Evolutionary conservation across 2,888 invertebrate genomes (phyloP).

Genomic region (Acholoe squamosa): DNA sequence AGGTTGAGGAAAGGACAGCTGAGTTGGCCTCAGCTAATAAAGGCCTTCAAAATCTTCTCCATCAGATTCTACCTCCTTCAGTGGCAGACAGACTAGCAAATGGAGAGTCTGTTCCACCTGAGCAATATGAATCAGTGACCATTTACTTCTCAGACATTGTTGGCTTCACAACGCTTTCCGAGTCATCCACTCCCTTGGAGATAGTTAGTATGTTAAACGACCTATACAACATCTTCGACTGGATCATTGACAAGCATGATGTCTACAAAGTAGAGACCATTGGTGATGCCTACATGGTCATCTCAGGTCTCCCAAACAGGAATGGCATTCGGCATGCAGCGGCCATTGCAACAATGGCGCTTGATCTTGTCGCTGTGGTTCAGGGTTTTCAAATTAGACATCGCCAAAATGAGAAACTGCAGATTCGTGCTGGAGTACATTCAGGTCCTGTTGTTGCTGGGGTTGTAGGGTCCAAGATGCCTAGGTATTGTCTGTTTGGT

Average conservation of each 20-base stretch:
- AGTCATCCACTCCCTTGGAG: constrained; percentile 68
- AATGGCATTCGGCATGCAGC: constrained; percentile 68
- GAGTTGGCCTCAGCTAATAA: constrained; percentile 73
- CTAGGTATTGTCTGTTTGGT: constrained; percentile 70
- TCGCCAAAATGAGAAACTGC: constrained; percentile 61
- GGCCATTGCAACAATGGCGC: constrained; percentile 67
- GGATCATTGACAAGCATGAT: constrained; percentile 69
- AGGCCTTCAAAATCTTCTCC: constrained; percentile 75
- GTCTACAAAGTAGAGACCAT: constrained; percentile 70
- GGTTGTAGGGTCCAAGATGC: constrained; percentile 70
- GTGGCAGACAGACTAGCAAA: constrained; percentile 73
- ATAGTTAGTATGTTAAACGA: constrained; percentile 70
- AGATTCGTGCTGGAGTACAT: constrained; percentile 67
- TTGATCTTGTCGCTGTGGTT: constrained; percentile 65
- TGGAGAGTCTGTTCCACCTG: constrained; percentile 71
- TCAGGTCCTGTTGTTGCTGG: constrained; percentile 67
- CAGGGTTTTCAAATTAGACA: constrained; percentile 66
- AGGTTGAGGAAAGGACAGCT: constrained; percentile 74
- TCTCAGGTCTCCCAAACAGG: constrained; percentile 67
- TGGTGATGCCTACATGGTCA: constrained; percentile 70
- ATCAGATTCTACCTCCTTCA: constrained; percentile 74
- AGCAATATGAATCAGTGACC: constrained; percentile 71
- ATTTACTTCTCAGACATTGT: constrained; percentile 74
- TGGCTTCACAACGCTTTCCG: constrained; percentile 69
- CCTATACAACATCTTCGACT: constrained; percentile 69